Evolutionary conservation across 2,113 vertebrate species (phyloP).

Genomic region (Phyllostomus hastatus): DNA sequence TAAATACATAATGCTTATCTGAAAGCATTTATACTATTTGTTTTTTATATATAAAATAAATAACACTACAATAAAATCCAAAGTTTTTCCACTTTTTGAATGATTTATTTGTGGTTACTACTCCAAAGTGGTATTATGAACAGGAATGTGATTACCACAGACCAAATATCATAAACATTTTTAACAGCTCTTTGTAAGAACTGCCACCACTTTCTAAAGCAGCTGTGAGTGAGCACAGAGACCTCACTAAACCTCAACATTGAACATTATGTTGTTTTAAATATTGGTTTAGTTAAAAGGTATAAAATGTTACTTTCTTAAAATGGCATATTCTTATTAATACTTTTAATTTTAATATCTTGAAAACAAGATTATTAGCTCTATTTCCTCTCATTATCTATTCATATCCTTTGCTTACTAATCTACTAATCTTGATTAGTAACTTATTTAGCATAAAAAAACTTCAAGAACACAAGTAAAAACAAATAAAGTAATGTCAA

Average conservation of each 20-base stretch:
- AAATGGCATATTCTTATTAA: neutral
- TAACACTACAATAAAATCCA: neutral
- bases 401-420: constrained; percentile 1
- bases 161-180: neutral
- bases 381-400: neutral
- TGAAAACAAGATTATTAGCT: neutral
- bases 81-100: neutral
- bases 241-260: neutral
- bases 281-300: neutral
- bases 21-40: neutral
- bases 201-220: neutral
- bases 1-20: neutral
- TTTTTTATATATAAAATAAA: neutral
- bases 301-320: neutral
- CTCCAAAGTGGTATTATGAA: neutral
- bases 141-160: neutral
- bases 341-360: neutral
- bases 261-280: neutral
- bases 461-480: neutral
- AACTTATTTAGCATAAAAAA: neutral
- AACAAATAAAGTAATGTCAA: neutral
- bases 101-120: neutral
- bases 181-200: neutral
- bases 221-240: neutral
- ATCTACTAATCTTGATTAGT: neutral